Conservation (phyloP, 2,888 invertebrate species). For the Leucania comma region DNA sequence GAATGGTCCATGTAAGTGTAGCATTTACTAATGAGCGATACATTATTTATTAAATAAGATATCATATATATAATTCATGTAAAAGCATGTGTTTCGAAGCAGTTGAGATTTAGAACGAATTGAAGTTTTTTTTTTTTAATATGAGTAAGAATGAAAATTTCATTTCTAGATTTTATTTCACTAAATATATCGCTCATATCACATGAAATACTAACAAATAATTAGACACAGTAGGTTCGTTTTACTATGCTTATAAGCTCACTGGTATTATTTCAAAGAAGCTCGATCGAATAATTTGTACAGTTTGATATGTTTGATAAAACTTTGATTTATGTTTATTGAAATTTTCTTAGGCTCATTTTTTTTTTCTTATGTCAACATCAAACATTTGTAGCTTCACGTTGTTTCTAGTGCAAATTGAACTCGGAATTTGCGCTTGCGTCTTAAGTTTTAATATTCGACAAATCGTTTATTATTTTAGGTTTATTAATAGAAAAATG, state of each 20-base stretch:
- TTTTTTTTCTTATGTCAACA: constrained; percentile 5
- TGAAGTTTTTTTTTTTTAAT: constrained; percentile 2
- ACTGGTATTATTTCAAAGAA: constrained; percentile 60
- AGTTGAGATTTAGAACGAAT: constrained; percentile 1
- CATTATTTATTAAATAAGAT: constrained; percentile 26
- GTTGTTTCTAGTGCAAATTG: constrained; percentile 24
- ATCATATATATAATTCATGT: constrained; percentile 5
- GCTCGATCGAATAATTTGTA: constrained; percentile 78
- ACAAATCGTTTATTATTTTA: neutral
- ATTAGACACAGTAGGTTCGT: constrained; percentile 33
- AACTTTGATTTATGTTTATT: constrained; percentile 30
- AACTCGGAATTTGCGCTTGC: neutral
- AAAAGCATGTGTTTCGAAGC: constrained; percentile 3
- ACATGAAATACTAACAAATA: constrained; percentile 37
- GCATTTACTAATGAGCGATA: constrained; percentile 59
- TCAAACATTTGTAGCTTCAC: neutral
- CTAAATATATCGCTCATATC: constrained; percentile 51
- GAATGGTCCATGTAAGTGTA: constrained; percentile 45
- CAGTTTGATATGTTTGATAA: constrained; percentile 77
- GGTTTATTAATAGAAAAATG: neutral
- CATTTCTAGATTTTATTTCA: constrained; percentile 18
- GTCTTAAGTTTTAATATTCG: neutral
- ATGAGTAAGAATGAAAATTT: constrained; percentile 12
- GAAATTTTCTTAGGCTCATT: neutral
- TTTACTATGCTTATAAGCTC: constrained; percentile 49